These are phyloP conservation scores for Eretmocerus hayati DNA, from an alignment of 2,888 invertebrate genomes.

Conservation along the genomic window DNA sequence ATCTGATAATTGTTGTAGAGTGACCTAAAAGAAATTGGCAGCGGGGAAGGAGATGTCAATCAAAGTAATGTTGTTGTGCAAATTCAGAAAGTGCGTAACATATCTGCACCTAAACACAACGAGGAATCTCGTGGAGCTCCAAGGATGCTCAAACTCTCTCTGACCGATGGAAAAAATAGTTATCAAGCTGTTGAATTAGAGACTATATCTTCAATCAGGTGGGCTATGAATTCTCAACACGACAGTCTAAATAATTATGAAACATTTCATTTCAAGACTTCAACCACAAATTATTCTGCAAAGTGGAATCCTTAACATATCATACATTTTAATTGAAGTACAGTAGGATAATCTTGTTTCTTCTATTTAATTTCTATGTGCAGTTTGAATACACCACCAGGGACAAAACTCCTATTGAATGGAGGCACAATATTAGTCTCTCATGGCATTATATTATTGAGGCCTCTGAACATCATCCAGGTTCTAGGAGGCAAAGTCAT, in stretches of 20 bases:
- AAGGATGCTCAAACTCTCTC: slow-evolving; percentile 72
- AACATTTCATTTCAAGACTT: too few relatives aligned
- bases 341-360: background rate
- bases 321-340: too few relatives aligned
- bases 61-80: slow-evolving; percentile 63
- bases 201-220: slow-evolving; percentile 59
- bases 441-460: slow-evolving; percentile 69
- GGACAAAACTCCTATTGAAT: slow-evolving; percentile 67
- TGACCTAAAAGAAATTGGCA: slow-evolving; percentile 78
- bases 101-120: slow-evolving; percentile 84
- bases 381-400: slow-evolving; percentile 79
- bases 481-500: slow-evolving; percentile 80
- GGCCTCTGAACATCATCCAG: slow-evolving; percentile 56
- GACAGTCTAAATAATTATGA: background rate
- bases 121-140: slow-evolving; percentile 79
- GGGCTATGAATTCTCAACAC: slow-evolving; percentile 7
- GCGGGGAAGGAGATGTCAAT: slow-evolving; percentile 44
- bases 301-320: too few relatives aligned
- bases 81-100: slow-evolving; percentile 80
- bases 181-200: slow-evolving; percentile 74
- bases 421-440: slow-evolving; percentile 55
- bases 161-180: slow-evolving; percentile 78
- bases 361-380: background rate
- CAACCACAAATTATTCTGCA: too few relatives aligned
- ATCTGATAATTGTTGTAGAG: slow-evolving; percentile 47